Evolutionary conservation across 1,140 invertebrate genomes (phyloP), one percentile per base, ranked within the genome.

Genomic region (Marisa cornuarietis): DNA sequence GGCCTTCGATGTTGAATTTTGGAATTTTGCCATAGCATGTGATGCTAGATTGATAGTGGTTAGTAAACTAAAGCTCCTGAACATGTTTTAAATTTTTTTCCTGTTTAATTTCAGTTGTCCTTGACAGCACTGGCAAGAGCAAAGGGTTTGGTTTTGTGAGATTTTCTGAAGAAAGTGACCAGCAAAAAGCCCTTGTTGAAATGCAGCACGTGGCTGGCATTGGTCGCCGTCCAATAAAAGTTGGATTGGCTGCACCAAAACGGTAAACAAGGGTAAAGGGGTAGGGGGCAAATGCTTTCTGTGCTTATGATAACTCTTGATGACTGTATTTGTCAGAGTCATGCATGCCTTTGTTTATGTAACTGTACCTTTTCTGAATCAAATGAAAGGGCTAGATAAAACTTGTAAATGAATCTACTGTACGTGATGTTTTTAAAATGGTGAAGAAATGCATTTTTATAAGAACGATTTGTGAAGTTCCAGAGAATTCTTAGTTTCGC

Each of bases 131-230:
- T 86, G 97, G 97, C 20, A 95, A 96, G 84, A 98, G 96, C 85
- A 97, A 97, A 92, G 97, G 97, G 61, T 99, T 98, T 90, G 98
- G 97, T n/a, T 99, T 99, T 92, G 96, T 99, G 4, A 93, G 96
- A 85, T 99, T 99, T 90, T 95, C 96, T 14, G 96, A 95, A 88
- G 97, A 99, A 92, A 95, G 96, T 80, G 97, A 99, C 87, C 97
- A 98, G 87, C 96, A 97, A 87, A 95, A 96, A 88, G 97, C 97
- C 83, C 92, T 98, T 65, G 94, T 95, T 51, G 92, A 93, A 83
- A 93, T 93, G 92, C 92, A 92, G 82, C 91, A 92, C 73, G 90
- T 91, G 83, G 87, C 88, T 16, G 91, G 91, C 6, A 85, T 93
- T 31, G 92, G 96, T 6, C 94, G 93, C 1, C 97, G 96, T 89